Evolutionary conservation across 2,888 invertebrate genomes (phyloP), one percentile per base, ranked within the genome.

Genomic region (Melanargia galathea): DNA sequence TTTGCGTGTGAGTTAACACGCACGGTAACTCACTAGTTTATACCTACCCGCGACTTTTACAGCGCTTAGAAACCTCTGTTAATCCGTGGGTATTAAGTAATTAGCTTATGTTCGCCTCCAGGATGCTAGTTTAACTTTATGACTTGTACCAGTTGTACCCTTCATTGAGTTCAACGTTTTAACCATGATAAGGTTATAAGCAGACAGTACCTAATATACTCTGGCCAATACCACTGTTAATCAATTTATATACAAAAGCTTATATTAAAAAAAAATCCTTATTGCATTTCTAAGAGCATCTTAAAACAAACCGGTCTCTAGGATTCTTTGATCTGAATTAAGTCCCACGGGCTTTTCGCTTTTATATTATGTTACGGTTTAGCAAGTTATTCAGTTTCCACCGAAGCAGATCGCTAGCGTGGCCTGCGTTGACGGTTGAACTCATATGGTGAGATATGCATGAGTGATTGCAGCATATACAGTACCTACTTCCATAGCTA

Each of bases 381-480:
- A 40, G 38, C 54, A n/a, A 8, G 26, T 40, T 46, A 46, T 46
- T 33, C 33, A 52, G 35, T 52, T 20, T 18, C 6, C n/a, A 51
- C 5, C 51, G 33, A 33, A 49, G 51, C 33, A 52, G 18, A 35
- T 35, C 33, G 52, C 20, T 51, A 5, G 51, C 51, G 49, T 49
- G 49, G 26, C 30, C 49, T 35, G 13, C 20, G 18, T 13, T 6
- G 52, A 52, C 52, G 33, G 52, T 52, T 52, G 52, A 52, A 52
- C 52, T 52, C 52, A 20, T 20, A 30, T 46, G 51, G 35, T 52
- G 35, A 20, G 52, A 20, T 35, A 52, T 52, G 52, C 52, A 52
- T 52, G 52, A 52, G 20, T 52, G 52, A 33, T 6, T 52, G 18
- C 33, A 20, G 51, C 18, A 18, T 26, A 10, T 52, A 52, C 35